phyloP scores from a whole-genome alignment of 2,888 invertebrate genomes.

The Scaptomyza flava region DNA sequence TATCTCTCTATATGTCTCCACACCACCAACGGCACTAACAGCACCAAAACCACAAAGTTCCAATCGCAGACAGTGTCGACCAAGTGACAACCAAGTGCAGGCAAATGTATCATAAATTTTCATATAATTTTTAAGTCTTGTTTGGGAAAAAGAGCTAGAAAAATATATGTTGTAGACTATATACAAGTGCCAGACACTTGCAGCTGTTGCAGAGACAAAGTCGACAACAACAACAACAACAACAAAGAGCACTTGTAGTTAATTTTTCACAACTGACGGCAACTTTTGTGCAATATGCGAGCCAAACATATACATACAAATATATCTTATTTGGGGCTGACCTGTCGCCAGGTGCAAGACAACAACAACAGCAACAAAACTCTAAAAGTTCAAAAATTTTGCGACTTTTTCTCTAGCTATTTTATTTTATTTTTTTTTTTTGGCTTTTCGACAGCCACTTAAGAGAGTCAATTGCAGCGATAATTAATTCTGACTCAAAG shows the following conservation, averaged over 20 bases:
- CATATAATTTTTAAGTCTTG: conserved; percentile 76
- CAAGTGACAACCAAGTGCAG: conserved; percentile 77
- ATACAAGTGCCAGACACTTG: conserved; percentile 73
- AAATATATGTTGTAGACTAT: conserved; percentile 5
- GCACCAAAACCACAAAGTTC: conserved; percentile 24
- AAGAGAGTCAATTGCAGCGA: conserved; percentile 62
- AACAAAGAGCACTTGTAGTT: conserved; percentile 71
- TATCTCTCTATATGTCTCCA: conserved; percentile 8
- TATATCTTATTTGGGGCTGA: conserved; percentile 51
- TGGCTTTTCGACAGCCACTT: conserved; percentile 73
- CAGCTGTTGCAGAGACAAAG: conserved; percentile 67
- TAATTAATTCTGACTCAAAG: conserved; percentile 71
- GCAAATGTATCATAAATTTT: conserved; percentile 80
- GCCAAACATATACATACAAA: conserved; percentile 48
- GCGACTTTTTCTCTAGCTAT: conserved; percentile 59
- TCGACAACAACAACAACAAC: conserved; percentile 46
- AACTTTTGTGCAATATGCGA: conserved; percentile 74
- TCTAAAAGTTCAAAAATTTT: conserved; percentile 55
- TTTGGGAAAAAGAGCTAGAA: conserved; percentile 42
- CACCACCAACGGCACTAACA: background rate
- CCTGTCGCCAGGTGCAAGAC: conserved; percentile 75
- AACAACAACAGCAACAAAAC: conserved; percentile 40
- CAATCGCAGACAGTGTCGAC: conserved; percentile 47
- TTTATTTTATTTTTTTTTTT: conserved; percentile 18
- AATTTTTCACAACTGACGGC: conserved; percentile 77